phyloP scores from a whole-genome alignment of 2,888 invertebrate species.

The Pristionchus exspectatus region DNA sequence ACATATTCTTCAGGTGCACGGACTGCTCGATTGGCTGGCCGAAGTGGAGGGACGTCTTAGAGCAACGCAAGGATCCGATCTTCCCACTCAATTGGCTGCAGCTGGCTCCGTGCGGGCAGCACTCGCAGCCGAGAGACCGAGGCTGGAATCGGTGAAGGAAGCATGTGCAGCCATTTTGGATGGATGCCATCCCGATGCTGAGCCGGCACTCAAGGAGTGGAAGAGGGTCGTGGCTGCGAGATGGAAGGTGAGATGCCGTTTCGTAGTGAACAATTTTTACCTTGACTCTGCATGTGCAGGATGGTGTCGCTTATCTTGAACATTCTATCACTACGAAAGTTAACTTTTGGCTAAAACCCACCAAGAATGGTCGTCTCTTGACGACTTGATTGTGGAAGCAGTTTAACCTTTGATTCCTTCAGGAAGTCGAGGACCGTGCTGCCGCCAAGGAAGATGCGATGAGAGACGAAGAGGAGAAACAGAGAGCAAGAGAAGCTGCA shows the following conservation, averaged over 20 bases:
- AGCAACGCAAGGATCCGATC: background rate
- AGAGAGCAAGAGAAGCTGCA: constrained; percentile 45
- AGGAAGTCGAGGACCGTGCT: constrained; percentile 62
- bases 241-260: constrained; percentile 83
- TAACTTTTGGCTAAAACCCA: background rate
- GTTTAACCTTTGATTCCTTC: constrained; percentile 8
- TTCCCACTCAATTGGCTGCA: background rate
- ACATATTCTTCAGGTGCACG: constrained; percentile 54
- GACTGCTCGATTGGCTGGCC: constrained; percentile 67
- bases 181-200: constrained; percentile 96
- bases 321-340: background rate
- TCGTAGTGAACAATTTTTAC: background rate
- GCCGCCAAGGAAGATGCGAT: constrained; percentile 54
- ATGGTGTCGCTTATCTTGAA: background rate
- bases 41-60: constrained; percentile 64
- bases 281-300: too few relatives aligned
- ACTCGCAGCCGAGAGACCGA: constrained; percentile 4
- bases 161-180: constrained; percentile 87
- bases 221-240: constrained; percentile 95
- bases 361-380: background rate
- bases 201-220: constrained; percentile 99
- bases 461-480: constrained; percentile 49
- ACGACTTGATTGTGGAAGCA: background rate
- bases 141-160: constrained; percentile 84
- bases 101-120: constrained; percentile 12